phyloP scores from a whole-genome alignment of 1,140 invertebrate species.

The Saccostrea glomerata region DNA sequence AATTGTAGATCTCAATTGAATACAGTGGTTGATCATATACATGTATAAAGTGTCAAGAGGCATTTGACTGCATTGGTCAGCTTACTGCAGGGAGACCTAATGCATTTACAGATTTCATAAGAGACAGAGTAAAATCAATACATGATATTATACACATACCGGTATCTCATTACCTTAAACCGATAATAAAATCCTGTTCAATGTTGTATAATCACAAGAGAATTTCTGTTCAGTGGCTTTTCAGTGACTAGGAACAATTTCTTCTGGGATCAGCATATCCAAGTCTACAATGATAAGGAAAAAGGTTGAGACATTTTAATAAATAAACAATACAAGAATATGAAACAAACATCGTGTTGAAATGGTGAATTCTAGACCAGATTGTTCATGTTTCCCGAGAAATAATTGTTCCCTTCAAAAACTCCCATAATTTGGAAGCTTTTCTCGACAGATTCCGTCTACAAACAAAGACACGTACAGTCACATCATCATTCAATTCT shows the following conservation, averaged over 20 bases:
- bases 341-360: background rate
- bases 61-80: background rate
- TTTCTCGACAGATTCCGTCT: conserved; percentile 9
- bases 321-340: background rate
- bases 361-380: background rate
- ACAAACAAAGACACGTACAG: background rate
- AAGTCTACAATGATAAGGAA: background rate
- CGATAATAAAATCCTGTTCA: conserved; percentile 12
- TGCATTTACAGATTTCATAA: background rate
- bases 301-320: background rate
- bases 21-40: background rate
- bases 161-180: conserved; percentile 7
- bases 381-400: background rate
- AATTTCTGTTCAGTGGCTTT: background rate
- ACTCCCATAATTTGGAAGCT: background rate
- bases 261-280: background rate
- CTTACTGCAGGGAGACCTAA: background rate
- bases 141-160: background rate
- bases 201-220: conserved; percentile 13
- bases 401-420: background rate
- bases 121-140: conserved; percentile 2
- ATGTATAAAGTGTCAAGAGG: background rate
- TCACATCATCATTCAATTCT: conserved; percentile 25
- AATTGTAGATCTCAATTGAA: too few species aligned
- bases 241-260: background rate